Percentiles rank a stretch among this genome's conserved stretches.
Evolutionary conservation across 1,140 invertebrate species (phyloP).

Genomic region (Eupristina koningsbergeri): DNA sequence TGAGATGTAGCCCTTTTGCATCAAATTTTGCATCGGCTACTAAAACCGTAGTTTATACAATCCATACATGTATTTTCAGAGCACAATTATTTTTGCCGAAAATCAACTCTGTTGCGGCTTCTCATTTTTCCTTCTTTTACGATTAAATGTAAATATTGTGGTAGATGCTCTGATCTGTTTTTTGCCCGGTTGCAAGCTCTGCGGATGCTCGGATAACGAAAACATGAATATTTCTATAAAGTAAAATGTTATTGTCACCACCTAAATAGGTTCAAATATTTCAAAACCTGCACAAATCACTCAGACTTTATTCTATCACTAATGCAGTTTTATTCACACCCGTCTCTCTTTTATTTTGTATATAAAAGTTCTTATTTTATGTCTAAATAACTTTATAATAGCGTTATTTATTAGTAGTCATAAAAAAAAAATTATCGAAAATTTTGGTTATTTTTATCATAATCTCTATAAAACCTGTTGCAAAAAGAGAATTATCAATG

Average conservation of each 20-base stretch:
- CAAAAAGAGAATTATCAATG: too few species aligned
- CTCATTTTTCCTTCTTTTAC: constrained; percentile 7
- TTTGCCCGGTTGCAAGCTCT: background rate
- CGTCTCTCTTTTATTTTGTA: background rate
- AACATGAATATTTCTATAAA: background rate
- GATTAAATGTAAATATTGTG: background rate
- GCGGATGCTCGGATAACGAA: background rate
- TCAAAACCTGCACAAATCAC: background rate
- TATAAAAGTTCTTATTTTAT: too few species aligned
- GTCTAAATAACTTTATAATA: too few species aligned
- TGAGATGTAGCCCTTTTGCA: constrained; percentile 45
- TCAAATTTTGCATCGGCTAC: constrained; percentile 46
- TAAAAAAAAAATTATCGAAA: too few species aligned
- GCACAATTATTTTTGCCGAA: background rate
- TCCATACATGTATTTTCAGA: constrained; percentile 26
- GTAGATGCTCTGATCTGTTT: background rate
- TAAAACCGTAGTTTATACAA: constrained; percentile 47
- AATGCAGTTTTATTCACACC: background rate
- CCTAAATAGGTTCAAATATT: background rate
- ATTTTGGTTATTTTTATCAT: too few species aligned
- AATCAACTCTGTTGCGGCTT: too few species aligned
- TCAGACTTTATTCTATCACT: background rate
- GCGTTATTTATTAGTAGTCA: too few species aligned
- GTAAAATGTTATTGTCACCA: background rate
- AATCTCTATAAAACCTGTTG: too few species aligned